phyloP scores from a whole-genome alignment of 2,797 vertebrate genomes.

The Pseudomugil gertrudae region DNA sequence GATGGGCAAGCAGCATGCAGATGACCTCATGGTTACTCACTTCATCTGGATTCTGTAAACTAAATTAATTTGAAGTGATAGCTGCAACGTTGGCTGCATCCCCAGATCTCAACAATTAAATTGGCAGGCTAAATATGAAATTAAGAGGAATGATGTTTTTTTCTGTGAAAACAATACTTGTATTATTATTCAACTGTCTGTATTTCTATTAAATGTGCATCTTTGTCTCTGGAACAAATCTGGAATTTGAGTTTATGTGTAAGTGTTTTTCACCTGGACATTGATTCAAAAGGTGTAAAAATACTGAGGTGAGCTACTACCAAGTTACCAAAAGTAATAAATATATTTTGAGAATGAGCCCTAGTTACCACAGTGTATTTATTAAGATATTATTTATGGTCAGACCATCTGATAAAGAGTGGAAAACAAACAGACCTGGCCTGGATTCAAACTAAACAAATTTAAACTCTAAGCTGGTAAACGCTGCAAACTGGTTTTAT shows the following conservation, averaged over 20 bases:
- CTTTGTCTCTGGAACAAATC: too few relatives aligned
- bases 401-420: background rate
- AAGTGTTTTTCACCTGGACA: too few relatives aligned
- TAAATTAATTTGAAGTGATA: conserved; percentile 30
- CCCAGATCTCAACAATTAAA: conserved; percentile 21
- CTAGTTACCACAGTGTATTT: too few relatives aligned
- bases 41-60: conserved; percentile 22
- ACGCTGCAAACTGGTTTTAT: too few relatives aligned
- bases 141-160: conserved; percentile 22
- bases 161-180: background rate
- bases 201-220: background rate
- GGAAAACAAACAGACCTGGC: background rate
- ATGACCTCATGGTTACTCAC: conserved; percentile 13
- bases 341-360: too few relatives aligned
- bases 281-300: too few relatives aligned
- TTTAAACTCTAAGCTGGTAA: too few relatives aligned
- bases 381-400: too few relatives aligned
- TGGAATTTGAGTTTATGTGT: background rate
- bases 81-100: conserved; percentile 18
- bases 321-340: too few relatives aligned
- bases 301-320: too few relatives aligned
- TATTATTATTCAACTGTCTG: background rate
- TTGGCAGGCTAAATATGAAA: conserved; percentile 18
- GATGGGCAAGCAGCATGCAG: conserved; percentile 2
- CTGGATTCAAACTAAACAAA: background rate